Evolutionary conservation across 2,888 invertebrate species (phyloP), one percentile per base, ranked within the genome.

Genomic region (Ennomos fuscantarius): DNA sequence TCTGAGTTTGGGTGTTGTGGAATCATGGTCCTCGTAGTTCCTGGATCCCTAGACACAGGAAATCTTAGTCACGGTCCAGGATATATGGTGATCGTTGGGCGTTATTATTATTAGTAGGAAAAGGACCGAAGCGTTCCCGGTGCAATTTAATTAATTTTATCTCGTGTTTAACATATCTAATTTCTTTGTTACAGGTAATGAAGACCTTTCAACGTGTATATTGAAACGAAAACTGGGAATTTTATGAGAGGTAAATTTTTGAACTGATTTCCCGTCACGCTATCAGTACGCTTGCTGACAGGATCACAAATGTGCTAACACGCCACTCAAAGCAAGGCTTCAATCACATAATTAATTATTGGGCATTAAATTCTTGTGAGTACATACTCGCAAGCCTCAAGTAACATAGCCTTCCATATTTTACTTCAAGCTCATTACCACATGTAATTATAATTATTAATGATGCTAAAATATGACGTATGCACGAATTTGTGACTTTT

Each of bases 201-300:
- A 86, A 85, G 86, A 86, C 56, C 69, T 72, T 73, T 73, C 80
- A 76, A 76, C 82, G 81, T 73, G 79, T 85, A 73, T 78, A 78
- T 82, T 84, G 82, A 86, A 80, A 78, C 65, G 73, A 76, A 54
- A 77, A 78, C 81, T 81, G 76, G 84, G 80, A 83, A 79, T 84
- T 86, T 77, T 86, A 86, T 85, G 86, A 84, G 80, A 86, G 86
- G 86, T 86, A 86, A 85, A 70, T 79, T 69, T 71, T 47, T 61
- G 43, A 69, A 55, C 57, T 70, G 63, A 69, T 65, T 62, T 60
- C 65, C 54, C 52, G 62, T 60, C 61, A 67, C 55, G 36, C 37
- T 44, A 24, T 32, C 31, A 37, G 55, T 40, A 12, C 31, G 58
- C 53, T 54, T 54, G 44, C 45, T 64, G 71, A 68, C 70, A 71